These are phyloP conservation scores for Bombus confusus DNA, from an alignment of 1,140 invertebrate species.

Conservation along the genomic window DNA sequence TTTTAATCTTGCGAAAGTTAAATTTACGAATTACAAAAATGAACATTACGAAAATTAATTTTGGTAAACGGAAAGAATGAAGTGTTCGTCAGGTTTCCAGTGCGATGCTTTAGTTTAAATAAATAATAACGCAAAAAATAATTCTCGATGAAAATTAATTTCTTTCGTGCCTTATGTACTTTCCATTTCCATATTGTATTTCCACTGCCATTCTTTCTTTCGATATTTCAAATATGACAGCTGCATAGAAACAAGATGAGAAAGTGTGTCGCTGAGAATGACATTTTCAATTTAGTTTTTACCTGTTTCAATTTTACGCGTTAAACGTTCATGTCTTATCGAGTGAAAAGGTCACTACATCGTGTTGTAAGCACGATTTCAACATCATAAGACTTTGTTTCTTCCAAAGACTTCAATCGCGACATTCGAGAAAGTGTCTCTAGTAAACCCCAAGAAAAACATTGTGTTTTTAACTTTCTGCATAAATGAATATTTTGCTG, in stretches of 20 bases:
- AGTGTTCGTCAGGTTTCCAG: no score
- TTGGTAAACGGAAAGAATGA: no score
- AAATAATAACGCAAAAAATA: no score
- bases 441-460: background rate
- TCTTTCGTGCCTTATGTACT: no score
- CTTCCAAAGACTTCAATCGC: background rate
- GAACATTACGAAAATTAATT: no score
- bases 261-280: background rate
- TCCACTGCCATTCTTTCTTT: background rate
- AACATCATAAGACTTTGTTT: background rate
- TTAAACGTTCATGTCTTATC: constrained; percentile 5
- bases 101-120: no score
- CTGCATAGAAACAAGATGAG: background rate
- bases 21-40: no score
- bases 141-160: no score
- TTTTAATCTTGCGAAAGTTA: no score
- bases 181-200: no score
- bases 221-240: background rate
- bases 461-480: background rate
- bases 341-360: background rate
- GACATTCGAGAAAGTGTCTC: background rate
- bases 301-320: constrained; percentile 9
- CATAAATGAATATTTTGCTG: background rate
- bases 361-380: constrained; percentile 1
- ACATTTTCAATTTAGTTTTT: constrained; percentile 1